Conservation (phyloP, 64 coral and sea anemone species). For the Pachyseris speciosa region DNA sequence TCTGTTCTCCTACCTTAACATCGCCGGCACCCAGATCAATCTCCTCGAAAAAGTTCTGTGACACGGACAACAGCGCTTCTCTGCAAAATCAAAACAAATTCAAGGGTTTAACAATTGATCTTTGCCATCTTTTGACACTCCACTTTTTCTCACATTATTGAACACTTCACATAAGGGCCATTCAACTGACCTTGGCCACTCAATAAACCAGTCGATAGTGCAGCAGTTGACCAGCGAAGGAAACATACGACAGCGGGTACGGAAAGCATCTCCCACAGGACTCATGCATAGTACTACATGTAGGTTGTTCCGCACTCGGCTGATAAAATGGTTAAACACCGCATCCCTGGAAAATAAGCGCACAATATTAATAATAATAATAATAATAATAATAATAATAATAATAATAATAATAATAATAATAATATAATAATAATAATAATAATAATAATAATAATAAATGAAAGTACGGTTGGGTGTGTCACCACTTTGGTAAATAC, state of each 20-base stretch:
- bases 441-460: no score
- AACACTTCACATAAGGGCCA: neutral
- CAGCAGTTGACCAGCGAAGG: conserved; percentile 96
- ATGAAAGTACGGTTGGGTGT: no score
- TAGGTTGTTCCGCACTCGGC: conserved; percentile 95
- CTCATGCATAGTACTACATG: conserved; percentile 98
- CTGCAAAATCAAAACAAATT: conserved; percentile 40
- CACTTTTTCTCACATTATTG: neutral
- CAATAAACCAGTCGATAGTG: conserved; percentile 97
- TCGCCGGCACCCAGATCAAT: conserved; percentile 94
- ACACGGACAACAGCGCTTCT: conserved; percentile 95
- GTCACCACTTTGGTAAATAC: no score
- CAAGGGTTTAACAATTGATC: neutral
- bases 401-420: no score
- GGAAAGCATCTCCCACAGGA: conserved; percentile 96
- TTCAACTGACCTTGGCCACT: conserved; percentile 84
- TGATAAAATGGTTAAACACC: conserved; percentile 92
- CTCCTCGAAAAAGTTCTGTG: conserved; percentile 96
- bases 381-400: neutral
- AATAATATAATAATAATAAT: no score
- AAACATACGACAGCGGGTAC: conserved; percentile 96
- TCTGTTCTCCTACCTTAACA: conserved; percentile 75
- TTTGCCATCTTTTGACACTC: no score
- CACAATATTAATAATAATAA: neutral
- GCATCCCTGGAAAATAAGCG: conserved; percentile 73